Percentiles rank a stretch among this genome's conserved stretches.
Evolutionary conservation across 2,113 vertebrate genomes (phyloP).

Genomic region (Cottus gobio): DNA sequence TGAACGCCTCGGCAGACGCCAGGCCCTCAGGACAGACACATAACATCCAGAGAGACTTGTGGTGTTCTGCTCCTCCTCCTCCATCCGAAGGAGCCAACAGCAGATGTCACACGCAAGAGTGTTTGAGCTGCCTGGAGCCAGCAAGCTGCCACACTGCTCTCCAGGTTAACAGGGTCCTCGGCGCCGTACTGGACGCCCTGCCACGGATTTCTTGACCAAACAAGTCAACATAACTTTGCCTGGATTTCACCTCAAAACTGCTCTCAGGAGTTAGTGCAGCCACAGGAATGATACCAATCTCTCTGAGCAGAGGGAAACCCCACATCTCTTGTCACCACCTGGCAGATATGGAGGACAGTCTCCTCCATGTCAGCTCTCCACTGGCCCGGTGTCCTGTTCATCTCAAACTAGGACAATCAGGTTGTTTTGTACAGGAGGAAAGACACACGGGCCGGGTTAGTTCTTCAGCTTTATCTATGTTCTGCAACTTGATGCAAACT

Average conservation of each 20-base stretch:
- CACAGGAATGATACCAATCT: background rate
- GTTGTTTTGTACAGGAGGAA: constrained; percentile 10
- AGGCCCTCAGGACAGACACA: constrained; percentile 47
- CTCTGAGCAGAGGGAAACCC: background rate
- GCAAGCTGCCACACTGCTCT: constrained; percentile 51
- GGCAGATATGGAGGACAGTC: constrained; percentile 6
- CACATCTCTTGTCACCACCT: background rate
- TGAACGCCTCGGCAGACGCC: constrained; percentile 6
- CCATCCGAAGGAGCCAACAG: constrained; percentile 42
- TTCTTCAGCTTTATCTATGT: background rate
- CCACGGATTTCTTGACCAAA: constrained; percentile 1
- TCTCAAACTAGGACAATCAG: constrained; percentile 33
- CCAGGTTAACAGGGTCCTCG: constrained; percentile 31
- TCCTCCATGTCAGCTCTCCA: constrained; percentile 17
- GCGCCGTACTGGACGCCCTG: constrained; percentile 10
- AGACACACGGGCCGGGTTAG: constrained; percentile 38
- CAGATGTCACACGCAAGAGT: constrained; percentile 46
- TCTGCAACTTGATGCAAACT: background rate
- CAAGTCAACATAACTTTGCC: background rate
- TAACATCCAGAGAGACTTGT: constrained; percentile 38
- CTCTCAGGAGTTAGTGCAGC: background rate
- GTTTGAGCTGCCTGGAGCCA: constrained; percentile 38
- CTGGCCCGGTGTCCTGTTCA: constrained; percentile 25
- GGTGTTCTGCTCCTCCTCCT: constrained; percentile 45
- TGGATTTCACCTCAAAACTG: background rate